These are phyloP conservation scores for Drosophila micromelanica DNA, from an alignment of 1,140 invertebrate species.

Conservation along the genomic window DNA sequence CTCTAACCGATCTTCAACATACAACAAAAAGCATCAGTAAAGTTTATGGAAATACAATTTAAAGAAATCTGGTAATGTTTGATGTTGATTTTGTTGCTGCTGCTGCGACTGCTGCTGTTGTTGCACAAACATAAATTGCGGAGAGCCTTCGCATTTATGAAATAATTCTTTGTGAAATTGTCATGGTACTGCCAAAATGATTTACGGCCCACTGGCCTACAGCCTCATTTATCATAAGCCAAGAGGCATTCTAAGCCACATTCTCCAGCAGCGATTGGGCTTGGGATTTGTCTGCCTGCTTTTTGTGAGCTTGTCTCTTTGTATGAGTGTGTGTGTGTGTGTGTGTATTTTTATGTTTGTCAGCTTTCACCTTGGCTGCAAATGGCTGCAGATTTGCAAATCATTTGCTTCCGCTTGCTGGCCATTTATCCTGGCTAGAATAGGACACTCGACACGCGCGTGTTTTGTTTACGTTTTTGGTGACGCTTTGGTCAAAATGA, in stretches of 20 bases:
- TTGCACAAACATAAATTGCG: constrained; percentile 17
- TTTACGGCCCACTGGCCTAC: constrained; percentile 33
- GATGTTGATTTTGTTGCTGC: not conserved
- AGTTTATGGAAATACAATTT: not conserved
- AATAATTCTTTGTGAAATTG: constrained; percentile 47
- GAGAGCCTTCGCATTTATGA: constrained; percentile 21
- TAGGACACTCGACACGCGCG: constrained; percentile 26
- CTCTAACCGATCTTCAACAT: constrained; percentile 18
- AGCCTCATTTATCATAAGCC: constrained; percentile 43
- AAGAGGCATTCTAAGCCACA: constrained; percentile 40
- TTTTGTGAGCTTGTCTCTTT: not conserved
- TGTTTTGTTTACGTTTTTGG: constrained; percentile 70
- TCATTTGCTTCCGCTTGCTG: constrained; percentile 49
- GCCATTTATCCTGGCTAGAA: constrained; percentile 39
- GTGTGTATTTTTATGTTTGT: constrained; percentile 2
- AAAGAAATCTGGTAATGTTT: constrained; percentile 3
- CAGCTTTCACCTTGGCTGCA: constrained; percentile 52
- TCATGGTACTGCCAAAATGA: constrained; percentile 25
- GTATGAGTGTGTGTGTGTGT: not conserved
- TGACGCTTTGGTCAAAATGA: constrained; percentile 43
- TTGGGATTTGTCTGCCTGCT: constrained; percentile 17
- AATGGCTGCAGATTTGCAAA: constrained; percentile 51
- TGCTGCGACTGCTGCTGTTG: not conserved
- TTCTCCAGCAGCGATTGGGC: constrained; percentile 38
- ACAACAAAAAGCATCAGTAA: not conserved